Conservation (phyloP, 2,888 invertebrate species). For the Drosophila borealis region DNA sequence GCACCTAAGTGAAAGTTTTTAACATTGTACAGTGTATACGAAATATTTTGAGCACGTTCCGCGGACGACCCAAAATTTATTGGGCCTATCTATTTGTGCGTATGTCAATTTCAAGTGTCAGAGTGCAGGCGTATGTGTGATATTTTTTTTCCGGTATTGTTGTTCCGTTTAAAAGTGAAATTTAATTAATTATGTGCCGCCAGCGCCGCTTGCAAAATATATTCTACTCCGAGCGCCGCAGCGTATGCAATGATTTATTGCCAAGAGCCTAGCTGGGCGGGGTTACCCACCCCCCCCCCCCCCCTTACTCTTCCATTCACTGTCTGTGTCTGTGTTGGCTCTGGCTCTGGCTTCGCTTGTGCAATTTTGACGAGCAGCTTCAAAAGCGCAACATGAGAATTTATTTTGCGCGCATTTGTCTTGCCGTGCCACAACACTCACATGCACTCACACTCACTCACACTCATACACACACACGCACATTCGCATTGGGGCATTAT, state of each 20-base stretch:
- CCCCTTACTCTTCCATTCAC: too few relatives aligned
- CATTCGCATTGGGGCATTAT: slow-evolving; percentile 58
- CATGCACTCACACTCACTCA: slow-evolving; percentile 42
- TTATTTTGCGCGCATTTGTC: slow-evolving; percentile 77
- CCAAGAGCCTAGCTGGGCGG: slow-evolving; percentile 20
- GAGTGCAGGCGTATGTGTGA: slow-evolving; percentile 60
- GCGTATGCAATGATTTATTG: slow-evolving; percentile 72
- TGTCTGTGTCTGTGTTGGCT: slow-evolving; percentile 14
- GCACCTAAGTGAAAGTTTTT: slow-evolving; percentile 62
- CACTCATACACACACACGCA: slow-evolving; percentile 15
- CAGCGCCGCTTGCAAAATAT: slow-evolving; percentile 17
- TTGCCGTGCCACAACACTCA: slow-evolving; percentile 48
- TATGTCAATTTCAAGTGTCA: slow-evolving; percentile 73
- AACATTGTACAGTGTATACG: slow-evolving; percentile 33
- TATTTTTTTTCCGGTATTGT: slow-evolving; percentile 42
- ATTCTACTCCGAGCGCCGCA: slow-evolving; percentile 38
- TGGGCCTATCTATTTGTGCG: slow-evolving; percentile 65
- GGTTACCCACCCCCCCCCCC: neutral
- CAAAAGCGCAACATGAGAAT: slow-evolving; percentile 78
- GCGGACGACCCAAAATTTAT: slow-evolving; percentile 54
- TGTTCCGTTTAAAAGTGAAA: slow-evolving; percentile 62
- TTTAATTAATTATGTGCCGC: slow-evolving; percentile 73
- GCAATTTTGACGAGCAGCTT: slow-evolving; percentile 72
- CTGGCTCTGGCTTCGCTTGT: slow-evolving; percentile 40
- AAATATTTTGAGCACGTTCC: slow-evolving; percentile 66